Evolutionary conservation across 2,888 invertebrate genomes (phyloP).

Genomic region (Thymelicus sylvestris): DNA sequence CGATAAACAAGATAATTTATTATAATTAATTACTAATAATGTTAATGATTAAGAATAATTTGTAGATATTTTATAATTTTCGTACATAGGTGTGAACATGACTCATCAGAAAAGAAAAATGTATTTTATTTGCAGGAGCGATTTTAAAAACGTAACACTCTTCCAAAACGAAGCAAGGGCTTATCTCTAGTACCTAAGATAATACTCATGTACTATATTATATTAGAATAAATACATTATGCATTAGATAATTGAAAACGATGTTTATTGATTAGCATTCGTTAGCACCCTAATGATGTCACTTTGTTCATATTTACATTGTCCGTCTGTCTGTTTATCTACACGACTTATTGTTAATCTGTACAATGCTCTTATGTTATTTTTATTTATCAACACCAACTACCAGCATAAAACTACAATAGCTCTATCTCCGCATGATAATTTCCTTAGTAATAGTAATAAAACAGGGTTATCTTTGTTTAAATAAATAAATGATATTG

Average conservation of each 20-base stretch:
- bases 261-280: constrained; percentile 18
- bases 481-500: neutral
- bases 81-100: too few relatives aligned
- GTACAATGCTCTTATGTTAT: constrained; percentile 45
- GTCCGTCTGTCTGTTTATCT: constrained; percentile 43
- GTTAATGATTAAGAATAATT: too few relatives aligned
- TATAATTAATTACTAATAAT: too few relatives aligned
- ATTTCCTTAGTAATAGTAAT: neutral
- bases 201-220: too few relatives aligned
- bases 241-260: neutral
- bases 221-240: neutral
- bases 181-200: too few relatives aligned
- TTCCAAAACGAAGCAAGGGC: too few relatives aligned
- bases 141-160: too few relatives aligned
- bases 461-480: neutral
- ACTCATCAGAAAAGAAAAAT: too few relatives aligned
- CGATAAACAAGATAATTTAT: too few relatives aligned
- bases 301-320: constrained; percentile 37
- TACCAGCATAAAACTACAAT: neutral
- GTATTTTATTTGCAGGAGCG: too few relatives aligned
- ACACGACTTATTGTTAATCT: constrained; percentile 41
- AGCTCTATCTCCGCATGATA: neutral
- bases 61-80: too few relatives aligned
- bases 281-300: constrained; percentile 16
- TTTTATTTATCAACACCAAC: constrained; percentile 16